These are phyloP conservation scores for Aldrovandia affinis DNA, from an alignment of 2,797 vertebrate species.

Conservation along the genomic window DNA sequence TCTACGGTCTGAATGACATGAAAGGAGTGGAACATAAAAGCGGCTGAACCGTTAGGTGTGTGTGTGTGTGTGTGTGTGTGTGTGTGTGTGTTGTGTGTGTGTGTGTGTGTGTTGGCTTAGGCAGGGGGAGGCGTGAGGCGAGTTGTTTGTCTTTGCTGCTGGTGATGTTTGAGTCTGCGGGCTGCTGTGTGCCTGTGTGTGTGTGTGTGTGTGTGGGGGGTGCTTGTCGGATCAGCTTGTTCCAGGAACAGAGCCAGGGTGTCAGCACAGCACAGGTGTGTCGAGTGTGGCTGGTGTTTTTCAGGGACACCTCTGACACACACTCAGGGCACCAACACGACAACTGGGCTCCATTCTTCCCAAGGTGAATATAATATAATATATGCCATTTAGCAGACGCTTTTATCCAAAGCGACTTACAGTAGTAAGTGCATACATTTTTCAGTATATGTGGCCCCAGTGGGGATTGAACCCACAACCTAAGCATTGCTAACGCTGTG, in stretches of 20 bases:
- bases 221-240: neutral
- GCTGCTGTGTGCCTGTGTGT: constrained; percentile 6
- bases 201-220: neutral
- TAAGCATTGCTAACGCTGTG: no score
- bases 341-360: no score
- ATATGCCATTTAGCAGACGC: no score
- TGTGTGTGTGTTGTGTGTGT: neutral
- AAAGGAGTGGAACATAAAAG: neutral
- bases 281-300: no score
- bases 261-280: neutral
- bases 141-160: constrained; percentile 4
- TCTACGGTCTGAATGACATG: neutral
- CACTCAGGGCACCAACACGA: no score
- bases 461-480: no score
- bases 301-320: no score
- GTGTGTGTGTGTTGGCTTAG: constrained; percentile 20
- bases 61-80: neutral
- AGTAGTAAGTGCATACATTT: no score
- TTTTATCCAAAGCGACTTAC: no score
- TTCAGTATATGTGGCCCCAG: no score
- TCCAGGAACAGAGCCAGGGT: neutral
- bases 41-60: constrained; percentile 7
- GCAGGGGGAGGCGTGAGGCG: neutral
- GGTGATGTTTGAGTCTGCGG: constrained; percentile 14
- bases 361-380: no score